These are phyloP conservation scores for Drosophila vallismaia DNA, from an alignment of 2,888 invertebrate genomes.

Conservation along the genomic window DNA sequence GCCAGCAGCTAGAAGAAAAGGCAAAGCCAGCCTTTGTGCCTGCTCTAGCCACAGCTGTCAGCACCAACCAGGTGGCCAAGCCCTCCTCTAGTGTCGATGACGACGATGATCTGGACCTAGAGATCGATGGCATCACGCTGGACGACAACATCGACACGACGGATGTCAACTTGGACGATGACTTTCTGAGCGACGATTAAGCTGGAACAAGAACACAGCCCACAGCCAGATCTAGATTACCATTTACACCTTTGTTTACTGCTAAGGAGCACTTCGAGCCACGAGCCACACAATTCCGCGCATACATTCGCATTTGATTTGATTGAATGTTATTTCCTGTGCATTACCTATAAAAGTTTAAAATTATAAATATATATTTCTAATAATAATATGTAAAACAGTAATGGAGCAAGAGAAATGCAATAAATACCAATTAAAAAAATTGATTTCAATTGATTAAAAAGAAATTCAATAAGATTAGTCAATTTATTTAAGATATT, in stretches of 20 bases:
- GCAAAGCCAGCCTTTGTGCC: slow-evolving; percentile 69
- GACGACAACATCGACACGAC: slow-evolving; percentile 91
- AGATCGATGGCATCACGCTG: slow-evolving; percentile 91
- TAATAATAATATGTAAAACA: slow-evolving; percentile 58
- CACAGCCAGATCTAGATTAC: slow-evolving; percentile 43
- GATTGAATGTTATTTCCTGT: slow-evolving; percentile 62
- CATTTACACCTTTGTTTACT: slow-evolving; percentile 46
- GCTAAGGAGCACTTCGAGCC: slow-evolving; percentile 52
- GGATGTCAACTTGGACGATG: slow-evolving; percentile 89
- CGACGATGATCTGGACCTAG: slow-evolving; percentile 92
- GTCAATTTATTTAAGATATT: too few species aligned
- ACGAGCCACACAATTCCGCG: slow-evolving; percentile 62
- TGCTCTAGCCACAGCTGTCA: slow-evolving; percentile 17
- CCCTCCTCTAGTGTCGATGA: slow-evolving; percentile 85
- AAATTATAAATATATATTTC: slow-evolving; percentile 62
- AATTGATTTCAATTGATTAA: not conserved
- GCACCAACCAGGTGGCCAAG: slow-evolving; percentile 19
- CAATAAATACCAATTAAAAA: slow-evolving; percentile 53
- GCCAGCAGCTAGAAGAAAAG: slow-evolving; percentile 82
- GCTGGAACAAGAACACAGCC: slow-evolving; percentile 18
- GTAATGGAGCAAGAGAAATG: slow-evolving; percentile 49
- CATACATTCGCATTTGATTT: slow-evolving; percentile 65
- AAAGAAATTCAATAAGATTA: too few species aligned
- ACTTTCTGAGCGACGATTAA: slow-evolving; percentile 86
- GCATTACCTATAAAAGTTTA: slow-evolving; percentile 63